Percentiles rank a stretch among this genome's conserved stretches.
Conservation (phyloP, 2,888 invertebrate species). For the Drosophila lacicola region DNA sequence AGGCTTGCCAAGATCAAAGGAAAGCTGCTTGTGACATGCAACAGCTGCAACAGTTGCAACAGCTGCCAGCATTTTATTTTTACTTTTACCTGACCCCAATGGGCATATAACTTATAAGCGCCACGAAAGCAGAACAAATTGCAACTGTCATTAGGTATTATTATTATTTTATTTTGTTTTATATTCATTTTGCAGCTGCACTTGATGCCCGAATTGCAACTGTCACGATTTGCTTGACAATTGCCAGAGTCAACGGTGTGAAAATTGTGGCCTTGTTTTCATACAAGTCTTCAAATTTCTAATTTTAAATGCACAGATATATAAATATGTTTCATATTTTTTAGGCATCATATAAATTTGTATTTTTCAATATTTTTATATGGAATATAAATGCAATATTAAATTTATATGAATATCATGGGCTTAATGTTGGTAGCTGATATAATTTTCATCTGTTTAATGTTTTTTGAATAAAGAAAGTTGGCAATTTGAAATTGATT, state of each 20-base stretch:
- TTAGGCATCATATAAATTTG: too few relatives aligned
- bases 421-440: too few relatives aligned
- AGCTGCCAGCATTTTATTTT: constrained; percentile 15
- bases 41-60: constrained; percentile 21
- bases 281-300: not conserved
- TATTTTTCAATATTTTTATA: too few relatives aligned
- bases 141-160: constrained; percentile 18
- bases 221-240: constrained; percentile 21
- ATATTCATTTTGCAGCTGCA: constrained; percentile 25
- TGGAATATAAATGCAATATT: too few relatives aligned
- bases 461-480: not conserved
- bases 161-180: constrained; percentile 10
- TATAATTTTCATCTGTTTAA: not conserved
- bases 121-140: constrained; percentile 74
- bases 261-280: constrained; percentile 1
- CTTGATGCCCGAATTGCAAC: constrained; percentile 28
- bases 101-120: constrained; percentile 37
- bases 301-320: too few relatives aligned
- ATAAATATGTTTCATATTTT: not conserved
- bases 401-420: too few relatives aligned
- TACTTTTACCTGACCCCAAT: constrained; percentile 76
- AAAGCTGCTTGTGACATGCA: constrained; percentile 42
- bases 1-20: constrained; percentile 20
- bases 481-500: too few relatives aligned
- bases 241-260: constrained; percentile 10